Percentiles rank a stretch among this genome's conserved stretches.
phyloP scores from a whole-genome alignment of 2,888 invertebrate species.

The Sinotaia quadrata region DNA sequence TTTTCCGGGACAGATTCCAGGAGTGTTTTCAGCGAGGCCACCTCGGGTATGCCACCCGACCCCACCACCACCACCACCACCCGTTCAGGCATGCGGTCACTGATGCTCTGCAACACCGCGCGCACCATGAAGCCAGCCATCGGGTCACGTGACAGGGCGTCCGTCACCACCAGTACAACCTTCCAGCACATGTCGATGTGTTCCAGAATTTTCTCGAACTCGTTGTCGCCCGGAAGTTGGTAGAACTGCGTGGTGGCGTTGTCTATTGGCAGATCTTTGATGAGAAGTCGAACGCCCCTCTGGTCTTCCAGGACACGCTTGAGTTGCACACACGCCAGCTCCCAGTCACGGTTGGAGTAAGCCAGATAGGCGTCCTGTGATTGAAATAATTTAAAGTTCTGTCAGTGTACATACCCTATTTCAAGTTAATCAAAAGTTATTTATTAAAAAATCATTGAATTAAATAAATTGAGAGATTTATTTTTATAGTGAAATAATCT shows the following conservation, averaged over 20 bases:
- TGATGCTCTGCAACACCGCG: background rate
- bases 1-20: background rate
- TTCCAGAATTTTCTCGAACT: background rate
- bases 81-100: background rate
- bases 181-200: conserved; percentile 7
- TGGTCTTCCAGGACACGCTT: background rate
- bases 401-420: too few relatives aligned
- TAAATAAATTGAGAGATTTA: too few relatives aligned
- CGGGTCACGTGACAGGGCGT: background rate
- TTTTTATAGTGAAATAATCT: too few relatives aligned
- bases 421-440: too few relatives aligned
- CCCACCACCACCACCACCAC: conserved; percentile 2
- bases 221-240: background rate
- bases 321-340: background rate
- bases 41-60: background rate
- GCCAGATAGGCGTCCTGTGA: conserved; percentile 5
- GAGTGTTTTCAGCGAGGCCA: background rate
- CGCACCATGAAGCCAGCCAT: conserved; percentile 1
- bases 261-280: conserved; percentile 5
- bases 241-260: background rate
- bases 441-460: too few relatives aligned
- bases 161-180: background rate
- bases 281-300: background rate
- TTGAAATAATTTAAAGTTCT: too few relatives aligned
- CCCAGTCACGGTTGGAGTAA: background rate